Base-by-base conservation (phyloP, 2,797 vertebrate species). In the Podarcis siculus region DNA sequence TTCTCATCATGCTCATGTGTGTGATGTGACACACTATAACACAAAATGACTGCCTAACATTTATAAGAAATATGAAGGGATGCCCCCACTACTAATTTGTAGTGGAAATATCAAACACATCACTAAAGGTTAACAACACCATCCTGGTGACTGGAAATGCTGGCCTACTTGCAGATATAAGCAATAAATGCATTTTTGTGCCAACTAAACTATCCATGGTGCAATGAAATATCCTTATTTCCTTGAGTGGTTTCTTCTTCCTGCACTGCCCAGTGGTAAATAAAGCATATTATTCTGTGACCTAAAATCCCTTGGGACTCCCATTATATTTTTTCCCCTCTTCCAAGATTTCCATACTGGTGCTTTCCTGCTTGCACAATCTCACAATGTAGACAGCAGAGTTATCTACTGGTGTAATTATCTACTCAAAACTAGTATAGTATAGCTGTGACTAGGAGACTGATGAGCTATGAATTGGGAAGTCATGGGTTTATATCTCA, bases 1-100 rank as follows among this genome's bases (percentile, higher is more conserved):
- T 93, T 94, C 35, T 83, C 78, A 76, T 87, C 80, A 19, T 45
- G 80, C 88, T 87, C 13, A 1, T 1, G n/a, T 81, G 3, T 1
- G 39, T 84, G 61, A 78, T 13, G 5, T 42, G 88, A 75, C 61
- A 82, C 37, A 80, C 67, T 2, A 4, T 82, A 79, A 87, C 87
- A 39, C 55, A 49, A 61, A 39, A 17, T 66, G 82, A 85, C 79
- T 81, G 4, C 9, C 81, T 61, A 81, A 71, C 0, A 9, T 78
- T 89, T 27, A 67, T 39, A 79, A 79, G 21, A 45, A 89, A 76
- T 7, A 39, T 61, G 10, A 4, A 9, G 2, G 7, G 61, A 2
- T 7, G 73, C 61, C 85, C 45, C 76, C 21, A 0, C 19, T 55
- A 0, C n/a, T 45, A 12, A 2, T 49, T 78, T 21, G 2, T 42